Percentiles rank a stretch among this genome's conserved stretches.
phyloP scores from a whole-genome alignment of 2,797 vertebrate genomes.

The Lutjanus campechanus region DNA sequence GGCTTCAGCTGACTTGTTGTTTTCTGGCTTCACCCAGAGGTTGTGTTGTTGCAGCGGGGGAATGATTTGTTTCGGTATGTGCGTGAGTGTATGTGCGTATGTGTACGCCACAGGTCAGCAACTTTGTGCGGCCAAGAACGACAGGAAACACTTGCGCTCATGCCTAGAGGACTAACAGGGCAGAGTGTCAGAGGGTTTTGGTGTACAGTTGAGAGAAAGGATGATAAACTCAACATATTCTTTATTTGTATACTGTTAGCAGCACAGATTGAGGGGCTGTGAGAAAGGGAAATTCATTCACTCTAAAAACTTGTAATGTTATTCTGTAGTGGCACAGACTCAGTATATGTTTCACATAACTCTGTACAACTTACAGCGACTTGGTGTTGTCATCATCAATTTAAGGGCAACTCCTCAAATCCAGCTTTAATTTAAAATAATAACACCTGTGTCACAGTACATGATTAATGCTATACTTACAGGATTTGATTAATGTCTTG shows the following conservation, averaged over 20 bases:
- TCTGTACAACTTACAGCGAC: not conserved
- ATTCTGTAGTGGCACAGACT: not conserved
- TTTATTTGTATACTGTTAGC: not conserved
- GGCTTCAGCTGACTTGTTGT: slow-evolving; percentile 43
- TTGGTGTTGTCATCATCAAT: slow-evolving; percentile 30
- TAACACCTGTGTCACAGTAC: slow-evolving; percentile 33
- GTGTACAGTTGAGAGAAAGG: not conserved
- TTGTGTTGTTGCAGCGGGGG: slow-evolving; percentile 52
- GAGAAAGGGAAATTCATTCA: not conserved
- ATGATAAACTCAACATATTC: slow-evolving; percentile 23
- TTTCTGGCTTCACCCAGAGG: slow-evolving; percentile 53
- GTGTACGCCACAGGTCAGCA: slow-evolving; percentile 62
- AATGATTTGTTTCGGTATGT: slow-evolving; percentile 60
- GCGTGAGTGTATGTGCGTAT: slow-evolving; percentile 16
- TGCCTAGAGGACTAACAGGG: slow-evolving; percentile 31
- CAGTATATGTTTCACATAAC: slow-evolving; percentile 11
- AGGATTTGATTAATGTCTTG: slow-evolving; percentile 63
- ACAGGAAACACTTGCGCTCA: slow-evolving; percentile 50
- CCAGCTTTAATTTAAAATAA: slow-evolving; percentile 46
- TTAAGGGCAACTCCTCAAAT: slow-evolving; percentile 34
- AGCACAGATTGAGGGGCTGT: not conserved
- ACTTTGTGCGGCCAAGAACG: slow-evolving; percentile 41
- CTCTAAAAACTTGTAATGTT: not conserved
- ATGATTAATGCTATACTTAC: slow-evolving; percentile 48
- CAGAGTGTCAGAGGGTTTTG: slow-evolving; percentile 20